These are phyloP conservation scores for Danio jaintianensis DNA, from an alignment of 2,797 vertebrate species.

Conservation along the genomic window DNA sequence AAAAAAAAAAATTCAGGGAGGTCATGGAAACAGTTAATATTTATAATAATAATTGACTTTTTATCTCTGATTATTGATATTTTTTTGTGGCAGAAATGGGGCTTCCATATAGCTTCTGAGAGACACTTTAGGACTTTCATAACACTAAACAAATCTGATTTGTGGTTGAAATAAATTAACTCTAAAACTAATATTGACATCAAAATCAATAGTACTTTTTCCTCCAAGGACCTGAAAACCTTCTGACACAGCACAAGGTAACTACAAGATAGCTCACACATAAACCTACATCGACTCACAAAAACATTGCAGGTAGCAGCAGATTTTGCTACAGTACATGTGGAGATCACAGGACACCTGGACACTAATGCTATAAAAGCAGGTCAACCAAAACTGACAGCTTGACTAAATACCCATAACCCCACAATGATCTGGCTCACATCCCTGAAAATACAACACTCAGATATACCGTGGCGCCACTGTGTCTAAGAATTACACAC, in stretches of 20 bases:
- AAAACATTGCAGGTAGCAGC: not conserved
- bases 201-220: not conserved
- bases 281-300: not conserved
- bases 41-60: too few relatives aligned
- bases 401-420: slow-evolving; percentile 15
- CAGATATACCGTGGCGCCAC: slow-evolving; percentile 10
- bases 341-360: not conserved
- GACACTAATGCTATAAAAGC: not conserved
- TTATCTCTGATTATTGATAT: too few relatives aligned
- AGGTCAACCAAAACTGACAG: slow-evolving; percentile 5
- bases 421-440: slow-evolving; percentile 2
- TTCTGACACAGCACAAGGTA: too few relatives aligned
- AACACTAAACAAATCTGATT: not conserved
- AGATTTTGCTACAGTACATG: slow-evolving; percentile 1
- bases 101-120: too few relatives aligned
- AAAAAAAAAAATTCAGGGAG: too few relatives aligned
- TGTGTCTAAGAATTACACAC: slow-evolving; percentile 22
- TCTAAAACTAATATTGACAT: not conserved
- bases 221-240: not conserved
- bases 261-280: not conserved
- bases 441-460: slow-evolving; percentile 15
- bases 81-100: too few relatives aligned
- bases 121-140: not conserved
- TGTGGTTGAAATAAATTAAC: not conserved
- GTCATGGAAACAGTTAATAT: too few relatives aligned